Conservation (phyloP, 2,888 invertebrate species). For the Meganola albula region DNA sequence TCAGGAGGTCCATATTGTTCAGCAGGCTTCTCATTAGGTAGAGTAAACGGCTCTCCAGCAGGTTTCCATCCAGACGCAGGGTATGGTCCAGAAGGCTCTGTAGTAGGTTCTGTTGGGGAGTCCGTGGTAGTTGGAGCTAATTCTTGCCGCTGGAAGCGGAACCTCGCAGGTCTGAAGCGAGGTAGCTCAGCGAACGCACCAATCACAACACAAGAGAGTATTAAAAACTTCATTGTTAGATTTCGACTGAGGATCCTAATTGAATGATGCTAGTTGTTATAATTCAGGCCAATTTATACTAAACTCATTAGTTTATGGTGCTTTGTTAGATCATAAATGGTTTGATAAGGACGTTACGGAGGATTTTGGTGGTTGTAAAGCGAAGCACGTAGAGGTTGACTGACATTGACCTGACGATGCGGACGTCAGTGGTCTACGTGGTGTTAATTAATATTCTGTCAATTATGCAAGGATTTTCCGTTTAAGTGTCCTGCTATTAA, state of each 20-base stretch:
- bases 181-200: constrained; percentile 59
- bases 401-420: constrained; percentile 57
- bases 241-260: constrained; percentile 4
- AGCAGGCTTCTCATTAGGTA: constrained; percentile 44
- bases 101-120: constrained; percentile 52
- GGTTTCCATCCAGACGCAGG: constrained; percentile 64
- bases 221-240: constrained; percentile 51
- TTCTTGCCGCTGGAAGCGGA: constrained; percentile 64
- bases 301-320: constrained; percentile 45
- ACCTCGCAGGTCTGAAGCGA: constrained; percentile 67
- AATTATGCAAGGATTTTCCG: no score
- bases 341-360: constrained; percentile 39
- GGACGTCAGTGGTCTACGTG: constrained; percentile 25
- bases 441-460: constrained; percentile 28
- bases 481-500: no score
- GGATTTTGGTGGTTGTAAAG: constrained; percentile 37
- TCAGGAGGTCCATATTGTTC: constrained; percentile 31
- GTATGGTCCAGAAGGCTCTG: constrained; percentile 52
- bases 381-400: constrained; percentile 44
- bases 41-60: constrained; percentile 49
- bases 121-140: constrained; percentile 66
- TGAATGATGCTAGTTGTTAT: constrained; percentile 38
- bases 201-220: constrained; percentile 43
- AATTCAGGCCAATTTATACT: constrained; percentile 43
- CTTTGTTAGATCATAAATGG: constrained; percentile 62